Conservation (phyloP, 2,113 vertebrate genomes). For the Aptenodytes patagonicus region DNA sequence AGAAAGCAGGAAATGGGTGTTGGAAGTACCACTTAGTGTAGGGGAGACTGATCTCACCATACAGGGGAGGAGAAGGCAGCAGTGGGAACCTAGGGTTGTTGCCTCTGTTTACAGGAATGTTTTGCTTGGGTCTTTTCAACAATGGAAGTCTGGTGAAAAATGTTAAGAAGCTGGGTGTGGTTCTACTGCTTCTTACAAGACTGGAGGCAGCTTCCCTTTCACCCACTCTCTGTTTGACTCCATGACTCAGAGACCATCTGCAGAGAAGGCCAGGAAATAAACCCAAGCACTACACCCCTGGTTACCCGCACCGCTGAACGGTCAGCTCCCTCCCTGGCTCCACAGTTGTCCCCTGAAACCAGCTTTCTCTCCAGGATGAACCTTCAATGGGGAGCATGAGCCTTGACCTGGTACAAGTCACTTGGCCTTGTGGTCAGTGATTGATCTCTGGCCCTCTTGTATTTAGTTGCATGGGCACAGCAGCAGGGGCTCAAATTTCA, state of each 20-base stretch:
- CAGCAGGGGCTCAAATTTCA: background rate
- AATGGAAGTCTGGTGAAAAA: background rate
- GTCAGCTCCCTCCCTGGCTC: background rate
- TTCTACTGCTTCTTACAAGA: background rate
- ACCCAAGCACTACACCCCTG: background rate
- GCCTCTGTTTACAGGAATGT: background rate
- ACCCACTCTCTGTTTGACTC: no score
- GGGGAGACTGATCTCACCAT: background rate
- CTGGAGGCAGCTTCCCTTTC: background rate
- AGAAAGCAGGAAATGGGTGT: background rate
- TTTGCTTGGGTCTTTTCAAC: background rate
- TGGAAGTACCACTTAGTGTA: background rate
- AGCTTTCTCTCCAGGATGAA: background rate
- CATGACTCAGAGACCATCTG: background rate
- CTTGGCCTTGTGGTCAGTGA: background rate
- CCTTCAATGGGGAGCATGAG: fast-evolving
- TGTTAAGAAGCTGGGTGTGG: background rate
- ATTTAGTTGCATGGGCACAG: background rate
- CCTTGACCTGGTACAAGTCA: background rate
- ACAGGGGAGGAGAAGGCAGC: background rate
- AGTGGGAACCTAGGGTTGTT: background rate
- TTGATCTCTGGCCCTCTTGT: background rate
- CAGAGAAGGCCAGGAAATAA: background rate
- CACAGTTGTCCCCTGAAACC: background rate
- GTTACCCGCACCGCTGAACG: background rate